A percentile compares a stretch with the other conserved stretches of the same genome.
These are phyloP conservation scores for Myotis yumanensis DNA, from an alignment of 2,113 vertebrate species.

Conservation along the genomic window DNA sequence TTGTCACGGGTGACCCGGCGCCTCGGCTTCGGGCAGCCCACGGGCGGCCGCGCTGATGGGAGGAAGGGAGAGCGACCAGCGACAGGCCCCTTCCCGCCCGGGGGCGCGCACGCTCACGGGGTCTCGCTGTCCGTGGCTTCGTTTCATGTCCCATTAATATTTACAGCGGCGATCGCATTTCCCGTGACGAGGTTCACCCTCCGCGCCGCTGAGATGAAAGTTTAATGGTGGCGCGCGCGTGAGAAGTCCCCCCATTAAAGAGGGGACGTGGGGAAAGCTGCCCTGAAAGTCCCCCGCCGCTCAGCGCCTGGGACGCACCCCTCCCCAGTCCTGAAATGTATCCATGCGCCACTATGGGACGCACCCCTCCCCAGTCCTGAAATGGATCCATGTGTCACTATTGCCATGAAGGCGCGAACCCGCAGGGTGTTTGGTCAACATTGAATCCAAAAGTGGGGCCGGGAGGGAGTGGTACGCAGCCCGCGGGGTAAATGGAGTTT, in stretches of 20 bases:
- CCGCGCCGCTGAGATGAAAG: constrained; percentile 84
- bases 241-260: constrained; percentile 78
- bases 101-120: constrained; percentile 85
- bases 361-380: neutral
- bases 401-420: neutral
- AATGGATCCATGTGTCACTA: neutral
- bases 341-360: constrained; percentile 18
- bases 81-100: constrained; percentile 84
- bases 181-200: constrained; percentile 85
- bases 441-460: neutral
- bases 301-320: neutral
- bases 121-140: constrained; percentile 85
- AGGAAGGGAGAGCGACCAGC: constrained; percentile 85
- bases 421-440: neutral
- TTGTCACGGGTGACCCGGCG: constrained; percentile 88
- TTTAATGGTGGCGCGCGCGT: constrained; percentile 84
- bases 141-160: constrained; percentile 91
- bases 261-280: constrained; percentile 45
- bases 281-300: constrained; percentile 59
- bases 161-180: constrained; percentile 88
- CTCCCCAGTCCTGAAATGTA: too few relatives aligned
- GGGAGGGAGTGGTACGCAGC: neutral
- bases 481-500: neutral
- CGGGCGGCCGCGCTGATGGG: constrained; percentile 83
- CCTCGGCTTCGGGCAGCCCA: too few relatives aligned